Evolutionary conservation across 2,113 vertebrate species (phyloP).

Genomic region (Coturnix japonica): DNA sequence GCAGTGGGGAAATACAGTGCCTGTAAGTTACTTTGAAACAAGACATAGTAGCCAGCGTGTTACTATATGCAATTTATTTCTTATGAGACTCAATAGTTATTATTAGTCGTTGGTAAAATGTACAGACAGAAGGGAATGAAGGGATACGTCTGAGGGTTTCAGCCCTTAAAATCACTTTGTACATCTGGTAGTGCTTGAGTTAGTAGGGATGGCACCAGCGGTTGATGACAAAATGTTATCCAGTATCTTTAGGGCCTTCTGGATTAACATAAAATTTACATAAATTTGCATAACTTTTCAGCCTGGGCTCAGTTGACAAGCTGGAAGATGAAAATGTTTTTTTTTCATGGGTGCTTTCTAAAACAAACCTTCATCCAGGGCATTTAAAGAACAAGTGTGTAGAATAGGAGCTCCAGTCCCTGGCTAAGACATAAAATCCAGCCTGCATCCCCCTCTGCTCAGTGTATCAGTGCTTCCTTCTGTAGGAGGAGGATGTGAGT

Average conservation of each 20-base stretch:
- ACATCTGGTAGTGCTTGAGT: not conserved
- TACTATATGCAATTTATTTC: slow-evolving; percentile 24
- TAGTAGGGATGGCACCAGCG: not conserved
- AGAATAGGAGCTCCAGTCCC: not conserved
- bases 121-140: not conserved
- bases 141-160: slow-evolving; percentile 14
- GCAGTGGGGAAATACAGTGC: slow-evolving; percentile 13
- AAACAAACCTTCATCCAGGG: not conserved
- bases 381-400: not conserved
- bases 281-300: not conserved
- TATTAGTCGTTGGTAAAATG: slow-evolving; percentile 57
- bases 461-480: not conserved
- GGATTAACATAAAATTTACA: not conserved
- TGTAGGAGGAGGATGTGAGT: not conserved
- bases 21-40: slow-evolving; percentile 41
- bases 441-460: not conserved
- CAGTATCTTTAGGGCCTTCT: not conserved
- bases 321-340: not conserved
- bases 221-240: not conserved
- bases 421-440: not conserved
- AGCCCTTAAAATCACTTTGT: not conserved
- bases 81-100: slow-evolving; percentile 57
- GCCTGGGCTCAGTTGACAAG: not conserved
- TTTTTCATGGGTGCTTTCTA: fast-evolving
- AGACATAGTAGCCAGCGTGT: not conserved